Evolutionary conservation across 2,888 invertebrate genomes (phyloP), one percentile per base, ranked within the genome.

Genomic region (Hirtodrosophila histrioides): DNA sequence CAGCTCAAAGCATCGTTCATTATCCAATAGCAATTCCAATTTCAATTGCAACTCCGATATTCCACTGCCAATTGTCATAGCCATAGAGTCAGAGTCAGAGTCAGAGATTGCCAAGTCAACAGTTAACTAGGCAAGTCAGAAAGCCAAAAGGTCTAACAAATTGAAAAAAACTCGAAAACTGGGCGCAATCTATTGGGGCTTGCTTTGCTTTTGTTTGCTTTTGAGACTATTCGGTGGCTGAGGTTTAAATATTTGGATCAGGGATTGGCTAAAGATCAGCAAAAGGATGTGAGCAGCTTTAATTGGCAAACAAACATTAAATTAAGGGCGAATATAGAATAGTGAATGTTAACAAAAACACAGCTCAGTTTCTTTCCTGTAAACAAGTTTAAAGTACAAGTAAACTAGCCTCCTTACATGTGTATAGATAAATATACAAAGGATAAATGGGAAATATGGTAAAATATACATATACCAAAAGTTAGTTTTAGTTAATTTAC

Each of bases 1-100:
- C 84, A 86, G 87, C 81, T 83, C 69, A 86, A 83, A 76, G 86
- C 87, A 86, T 81, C 82, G 85, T 85, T 79, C 85, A 84, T 83
- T 83, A 81, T 71, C 72, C 79, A 81, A 77, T 74, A 68, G 1
- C 31, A 64, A 54, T 27, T 72, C 36, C 49, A 44, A 54, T 27
- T 72, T 29, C 49, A 44, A 57, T 57, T 55, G 44, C 54, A 55
- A 24, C 57, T 53, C 45, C n/a, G 45, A 60, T 17, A 17, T 49
- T 65, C 69, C 57, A 72, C 61, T 50, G 48, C 49, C 75, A 73
- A 70, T 76, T 76, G 76, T 65, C 76, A 71, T 64, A 51, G 37
- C 31, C 51, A 48, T 31, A 65, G 17, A 51, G 37, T 31, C 51
- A 48, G 36, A 65, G 17, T 17, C 17, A 17, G 27, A 27, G 55